phyloP scores from a whole-genome alignment of 2,888 invertebrate genomes.

The Eucriotettix oculatus region DNA sequence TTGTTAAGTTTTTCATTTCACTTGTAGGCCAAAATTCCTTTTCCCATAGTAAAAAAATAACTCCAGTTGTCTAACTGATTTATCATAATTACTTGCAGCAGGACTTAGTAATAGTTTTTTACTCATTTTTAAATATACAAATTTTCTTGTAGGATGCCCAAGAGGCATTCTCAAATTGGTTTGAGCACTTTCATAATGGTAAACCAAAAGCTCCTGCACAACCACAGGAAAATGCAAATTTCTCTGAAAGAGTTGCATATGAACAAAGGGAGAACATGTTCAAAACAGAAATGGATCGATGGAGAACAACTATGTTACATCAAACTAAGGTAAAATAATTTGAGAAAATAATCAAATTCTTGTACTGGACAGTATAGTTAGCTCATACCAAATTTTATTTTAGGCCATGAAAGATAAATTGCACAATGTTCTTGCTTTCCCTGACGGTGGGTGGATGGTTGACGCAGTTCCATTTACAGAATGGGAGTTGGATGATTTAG shows the following conservation, averaged over 20 bases:
- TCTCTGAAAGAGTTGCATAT: constrained; percentile 74
- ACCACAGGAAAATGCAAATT: constrained; percentile 31
- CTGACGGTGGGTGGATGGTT: constrained; percentile 78
- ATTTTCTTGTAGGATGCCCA: constrained; percentile 45
- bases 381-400: constrained; percentile 14
- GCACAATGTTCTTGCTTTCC: constrained; percentile 75
- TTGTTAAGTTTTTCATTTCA: no score
- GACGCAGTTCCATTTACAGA: constrained; percentile 37
- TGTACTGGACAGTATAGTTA: no score
- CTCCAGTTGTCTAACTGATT: no score
- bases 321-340: constrained; percentile 41
- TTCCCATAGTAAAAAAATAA: no score
- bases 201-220: constrained; percentile 54
- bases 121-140: no score
- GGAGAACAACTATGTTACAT: constrained; percentile 50
- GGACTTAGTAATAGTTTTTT: no score
- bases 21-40: no score
- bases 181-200: constrained; percentile 60
- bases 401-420: constrained; percentile 59
- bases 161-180: constrained; percentile 82
- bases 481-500: constrained; percentile 9
- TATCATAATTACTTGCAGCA: no score
- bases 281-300: constrained; percentile 58
- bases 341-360: no score
- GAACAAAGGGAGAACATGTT: constrained; percentile 71